These are phyloP conservation scores for Cryptocephalus moraei DNA, from an alignment of 2,888 invertebrate genomes.

Conservation along the genomic window DNA sequence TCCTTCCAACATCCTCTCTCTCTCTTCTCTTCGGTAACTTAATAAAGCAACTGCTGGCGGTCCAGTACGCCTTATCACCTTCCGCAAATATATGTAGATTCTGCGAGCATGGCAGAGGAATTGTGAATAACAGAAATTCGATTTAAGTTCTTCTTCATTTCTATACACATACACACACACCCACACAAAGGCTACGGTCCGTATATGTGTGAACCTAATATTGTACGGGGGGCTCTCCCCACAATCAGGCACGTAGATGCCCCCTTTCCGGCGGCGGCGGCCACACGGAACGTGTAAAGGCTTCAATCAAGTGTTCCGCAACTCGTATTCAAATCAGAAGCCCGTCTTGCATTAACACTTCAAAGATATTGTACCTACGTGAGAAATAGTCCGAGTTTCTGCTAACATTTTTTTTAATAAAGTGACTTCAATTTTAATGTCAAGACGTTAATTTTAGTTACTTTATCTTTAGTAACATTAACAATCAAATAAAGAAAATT, in stretches of 20 bases:
- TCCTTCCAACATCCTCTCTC: too few species aligned
- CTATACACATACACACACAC: conserved; percentile 30
- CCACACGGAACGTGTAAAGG: too few species aligned
- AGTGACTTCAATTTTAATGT: too few species aligned
- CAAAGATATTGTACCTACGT: too few species aligned
- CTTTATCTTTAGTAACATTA: too few species aligned
- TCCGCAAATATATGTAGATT: conserved; percentile 36
- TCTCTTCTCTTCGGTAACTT: conserved; percentile 17
- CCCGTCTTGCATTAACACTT: too few species aligned
- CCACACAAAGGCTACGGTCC: conserved; percentile 29
- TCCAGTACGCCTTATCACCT: conserved; percentile 23
- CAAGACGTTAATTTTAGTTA: too few species aligned
- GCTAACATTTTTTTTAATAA: too few species aligned
- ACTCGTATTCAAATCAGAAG: too few species aligned
- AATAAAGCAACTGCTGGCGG: conserved; percentile 25
- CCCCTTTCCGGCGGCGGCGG: conserved; percentile 1
- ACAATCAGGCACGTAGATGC: conserved; percentile 8
- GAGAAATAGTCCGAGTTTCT: too few species aligned
- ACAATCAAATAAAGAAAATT: too few species aligned
- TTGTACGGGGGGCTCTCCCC: conserved; percentile 11
- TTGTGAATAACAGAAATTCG: conserved; percentile 36
- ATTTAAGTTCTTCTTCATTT: conserved; percentile 35
- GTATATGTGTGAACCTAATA: conserved; percentile 28
- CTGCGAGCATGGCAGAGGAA: conserved; percentile 24
- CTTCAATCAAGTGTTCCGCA: too few species aligned